Base-by-base conservation (phyloP, 2,113 vertebrate species). In the Motacilla tschutschensis region DNA sequence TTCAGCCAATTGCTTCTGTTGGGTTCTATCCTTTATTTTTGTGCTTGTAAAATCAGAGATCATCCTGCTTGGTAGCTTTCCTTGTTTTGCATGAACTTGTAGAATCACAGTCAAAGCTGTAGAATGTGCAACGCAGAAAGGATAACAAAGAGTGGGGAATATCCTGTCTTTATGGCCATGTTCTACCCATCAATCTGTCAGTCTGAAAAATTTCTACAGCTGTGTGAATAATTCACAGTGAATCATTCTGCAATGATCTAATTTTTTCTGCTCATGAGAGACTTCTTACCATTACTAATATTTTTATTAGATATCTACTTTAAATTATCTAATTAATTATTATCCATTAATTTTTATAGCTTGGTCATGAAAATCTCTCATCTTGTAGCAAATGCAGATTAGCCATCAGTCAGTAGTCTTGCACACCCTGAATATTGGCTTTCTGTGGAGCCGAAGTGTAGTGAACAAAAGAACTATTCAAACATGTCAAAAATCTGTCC, bases 181-280 rank as follows among this genome's bases (percentile, higher is more conserved):
- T 84, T 82, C 75, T 77, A 86, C 78, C 47, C 51, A 88, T 89
- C 55, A 89, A 54, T 93, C 83, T 94, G 88, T 94, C 94, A 84
- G 40, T 46, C 63, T 90, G 83, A 88, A 82, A 88, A 10, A 86
- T 86, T 92, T 84, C 75, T 74, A 77, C 88, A 94, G 83, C 67
- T 88, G 67, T n/a, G n/a, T 67, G 84, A 90, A 66, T 79, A 82
- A 93, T 54, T 63, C 73, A 69, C 38, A 74, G 43, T 84, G 92
- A 93, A 53, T 93, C 59, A 91, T 64, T 82, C 60, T 87, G 47
- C 48, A 77, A 15, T 82, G 36, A 90, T 88, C 53, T 92, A 59
- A 70, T 89, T 91, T 91, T 92, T 93, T 62, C 59, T 84, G 59
- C 33, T 82, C 26, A 38, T 76, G 53, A 76, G 59, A 81, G n/a